phyloP scores from a whole-genome alignment of 2,113 vertebrate genomes.

The Carettochelys insculpta region DNA sequence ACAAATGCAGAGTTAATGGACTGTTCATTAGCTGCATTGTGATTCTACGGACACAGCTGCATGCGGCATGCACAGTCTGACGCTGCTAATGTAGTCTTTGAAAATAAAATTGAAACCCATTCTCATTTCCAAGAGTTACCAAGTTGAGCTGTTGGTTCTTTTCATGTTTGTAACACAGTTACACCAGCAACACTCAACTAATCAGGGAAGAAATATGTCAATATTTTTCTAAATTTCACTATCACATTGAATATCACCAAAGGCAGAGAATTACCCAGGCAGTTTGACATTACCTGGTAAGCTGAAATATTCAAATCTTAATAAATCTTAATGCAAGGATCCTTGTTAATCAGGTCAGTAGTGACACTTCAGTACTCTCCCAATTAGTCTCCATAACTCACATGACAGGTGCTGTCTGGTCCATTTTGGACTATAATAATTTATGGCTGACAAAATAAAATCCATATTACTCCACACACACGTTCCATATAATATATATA shows the following conservation, averaged over 20 bases:
- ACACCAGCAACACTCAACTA: not conserved
- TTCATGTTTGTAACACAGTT: not conserved
- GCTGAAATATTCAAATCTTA: not conserved
- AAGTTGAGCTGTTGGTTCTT: not conserved
- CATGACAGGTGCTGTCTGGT: not conserved
- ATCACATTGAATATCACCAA: not conserved
- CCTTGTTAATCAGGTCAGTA: not conserved
- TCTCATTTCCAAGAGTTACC: not conserved
- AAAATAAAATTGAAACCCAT: not conserved
- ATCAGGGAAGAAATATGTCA: not conserved
- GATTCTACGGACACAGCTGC: not conserved
- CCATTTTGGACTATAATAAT: constrained; percentile 8
- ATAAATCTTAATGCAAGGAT: not conserved
- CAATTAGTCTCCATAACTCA: constrained; percentile 43
- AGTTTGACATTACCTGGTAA: not conserved
- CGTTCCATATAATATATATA: not conserved
- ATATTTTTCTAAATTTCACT: not conserved
- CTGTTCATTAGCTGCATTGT: not conserved
- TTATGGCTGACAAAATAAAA: constrained; percentile 38
- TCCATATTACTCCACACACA: constrained; percentile 32
- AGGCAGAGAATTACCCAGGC: not conserved
- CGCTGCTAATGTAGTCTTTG: not conserved
- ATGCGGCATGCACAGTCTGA: not conserved
- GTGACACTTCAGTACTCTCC: not conserved
- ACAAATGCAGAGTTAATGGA: rapidly evolving